Evolutionary conservation across 2,888 invertebrate species (phyloP).

Genomic region (Apodemia zela): DNA sequence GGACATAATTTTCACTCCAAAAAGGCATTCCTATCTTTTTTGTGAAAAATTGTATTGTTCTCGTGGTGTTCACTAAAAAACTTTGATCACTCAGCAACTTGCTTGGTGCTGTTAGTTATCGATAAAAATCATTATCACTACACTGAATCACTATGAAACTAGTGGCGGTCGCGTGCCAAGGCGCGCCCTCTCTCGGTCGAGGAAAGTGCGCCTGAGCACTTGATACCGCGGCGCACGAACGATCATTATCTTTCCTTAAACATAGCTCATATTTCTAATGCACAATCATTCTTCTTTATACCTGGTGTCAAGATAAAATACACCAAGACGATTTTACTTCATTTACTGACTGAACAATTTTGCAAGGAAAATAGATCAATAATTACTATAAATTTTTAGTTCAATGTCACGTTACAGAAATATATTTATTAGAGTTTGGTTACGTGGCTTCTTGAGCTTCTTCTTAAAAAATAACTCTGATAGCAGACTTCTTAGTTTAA

Average conservation of each 20-base stretch:
- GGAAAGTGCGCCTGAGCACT: constrained; percentile 52
- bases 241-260: constrained; percentile 47
- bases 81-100: too few species aligned
- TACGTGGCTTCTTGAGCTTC: too few species aligned
- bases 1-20: too few species aligned
- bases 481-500: too few species aligned
- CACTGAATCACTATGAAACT: constrained; percentile 16
- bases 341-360: background rate
- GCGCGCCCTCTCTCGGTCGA: constrained; percentile 54
- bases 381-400: background rate
- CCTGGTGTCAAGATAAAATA: constrained; percentile 15
- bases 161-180: constrained; percentile 66
- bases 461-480: too few species aligned
- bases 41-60: too few species aligned
- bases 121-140: constrained; percentile 17
- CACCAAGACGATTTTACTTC: constrained; percentile 8
- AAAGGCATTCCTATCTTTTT: too few species aligned
- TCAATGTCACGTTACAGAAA: too few species aligned
- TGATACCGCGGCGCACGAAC: constrained; percentile 33
- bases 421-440: too few species aligned
- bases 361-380: background rate
- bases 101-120: background rate
- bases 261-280: constrained; percentile 38
- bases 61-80: too few species aligned
- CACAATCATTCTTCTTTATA: constrained; percentile 16